Evolutionary conservation across 2,888 invertebrate genomes (phyloP), one percentile per base, ranked within the genome.

Genomic region (Heliconius ethilla): DNA sequence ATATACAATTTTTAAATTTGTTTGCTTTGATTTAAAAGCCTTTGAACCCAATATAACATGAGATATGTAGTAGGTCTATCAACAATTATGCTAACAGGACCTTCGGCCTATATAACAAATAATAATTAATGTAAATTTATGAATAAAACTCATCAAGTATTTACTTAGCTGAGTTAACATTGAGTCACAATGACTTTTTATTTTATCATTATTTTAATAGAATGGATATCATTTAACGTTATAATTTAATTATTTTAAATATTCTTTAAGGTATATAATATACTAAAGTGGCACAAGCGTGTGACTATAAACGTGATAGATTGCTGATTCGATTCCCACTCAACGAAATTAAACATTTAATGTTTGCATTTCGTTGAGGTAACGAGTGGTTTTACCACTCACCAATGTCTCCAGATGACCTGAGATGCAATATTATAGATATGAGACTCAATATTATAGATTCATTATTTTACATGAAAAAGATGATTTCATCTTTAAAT

Each of bases 111-210:
- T 10, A 22, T n/a, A 59, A 59, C 18, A 59, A 10, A n/a, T n/a
- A n/a, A 59, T n/a, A 59, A 59, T 66, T 69, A 72, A 74, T 74
- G 59, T 59, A 18, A 22, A 67, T 74, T 27, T 67, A 40, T 74
- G 40, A 59, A 62, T 40, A 67, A 66, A 79, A 76, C 67, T 45
- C 76, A 75, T 75, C 40, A 69, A 25, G 29, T 27, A 45, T 80
- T 80, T 66, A 74, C 63, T 40, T 62, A 80, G 70, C 74, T 78
- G 80, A 33, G 73, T 74, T 65, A 72, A 78, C 69, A 65, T 15
- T 76, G 74, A 80, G 62, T 78, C 80, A 78, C 66, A 40, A 51
- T 72, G 40, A 79, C 18, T 67, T 70, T 63, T 62, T 55, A 78
- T 62, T 62, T 76, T 59, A 66, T 72, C 59, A 59, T 59, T 15